These are phyloP conservation scores for Limnephilus auricula DNA, from an alignment of 2,888 invertebrate species.

Conservation along the genomic window DNA sequence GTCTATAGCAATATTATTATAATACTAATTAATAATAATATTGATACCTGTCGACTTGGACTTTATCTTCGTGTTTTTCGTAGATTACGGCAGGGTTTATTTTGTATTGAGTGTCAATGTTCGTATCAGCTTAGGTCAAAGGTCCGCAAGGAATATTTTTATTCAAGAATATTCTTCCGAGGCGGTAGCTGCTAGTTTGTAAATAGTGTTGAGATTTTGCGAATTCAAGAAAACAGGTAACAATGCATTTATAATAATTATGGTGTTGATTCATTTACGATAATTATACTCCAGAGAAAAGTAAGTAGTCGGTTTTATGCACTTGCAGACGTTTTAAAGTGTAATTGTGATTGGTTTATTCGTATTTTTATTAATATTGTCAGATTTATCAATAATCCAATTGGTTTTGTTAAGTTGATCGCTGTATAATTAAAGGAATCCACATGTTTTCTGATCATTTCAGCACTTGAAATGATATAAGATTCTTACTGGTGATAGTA, in stretches of 20 bases:
- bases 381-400: not conserved
- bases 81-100: not conserved
- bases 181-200: not conserved
- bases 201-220: not conserved
- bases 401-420: not conserved
- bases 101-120: not conserved
- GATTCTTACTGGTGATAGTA: not conserved
- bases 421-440: not conserved
- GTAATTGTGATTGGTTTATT: not conserved
- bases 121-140: not conserved
- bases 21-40: not conserved
- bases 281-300: not conserved
- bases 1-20: not conserved
- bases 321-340: not conserved
- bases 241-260: not conserved
- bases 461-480: not conserved
- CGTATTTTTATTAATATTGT: not conserved
- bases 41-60: not conserved
- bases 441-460: not conserved
- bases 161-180: not conserved
- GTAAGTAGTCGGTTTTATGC: not conserved
- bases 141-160: not conserved
- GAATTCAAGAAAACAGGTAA: not conserved
- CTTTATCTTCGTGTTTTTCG: not conserved
- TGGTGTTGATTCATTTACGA: too few relatives aligned